A percentile compares a stretch with the other conserved stretches of the same genome.
phyloP scores from a whole-genome alignment of 2,888 invertebrate genomes.

The Seira musarum region DNA sequence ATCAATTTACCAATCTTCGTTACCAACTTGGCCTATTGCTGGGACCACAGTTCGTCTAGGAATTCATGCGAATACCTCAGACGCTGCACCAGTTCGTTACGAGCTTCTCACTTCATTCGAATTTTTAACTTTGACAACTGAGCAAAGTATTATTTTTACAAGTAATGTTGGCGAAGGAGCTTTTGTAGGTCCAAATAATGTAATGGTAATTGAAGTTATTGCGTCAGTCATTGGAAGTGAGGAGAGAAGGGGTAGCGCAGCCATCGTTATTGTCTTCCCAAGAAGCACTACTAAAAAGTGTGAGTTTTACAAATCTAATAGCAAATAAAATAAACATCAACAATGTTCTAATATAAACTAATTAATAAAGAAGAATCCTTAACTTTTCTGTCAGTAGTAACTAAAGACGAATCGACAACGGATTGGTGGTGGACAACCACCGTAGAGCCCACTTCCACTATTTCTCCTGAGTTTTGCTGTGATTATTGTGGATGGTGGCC shows the following conservation, averaged over 20 bases:
- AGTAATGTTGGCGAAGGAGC: constrained; percentile 28
- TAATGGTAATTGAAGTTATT: constrained; percentile 29
- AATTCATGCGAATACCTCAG: constrained; percentile 9
- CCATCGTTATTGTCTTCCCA: constrained; percentile 8
- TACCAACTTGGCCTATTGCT: constrained; percentile 18
- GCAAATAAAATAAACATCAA: not conserved
- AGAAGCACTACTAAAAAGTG: not conserved
- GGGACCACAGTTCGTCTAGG: constrained; percentile 25
- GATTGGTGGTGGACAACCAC: not conserved
- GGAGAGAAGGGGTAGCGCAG: not conserved
- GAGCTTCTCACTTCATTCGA: constrained; percentile 5
- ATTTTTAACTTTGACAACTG: constrained; percentile 15
- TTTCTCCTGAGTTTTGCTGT: no score
- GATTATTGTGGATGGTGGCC: not conserved
- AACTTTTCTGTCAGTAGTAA: no score
- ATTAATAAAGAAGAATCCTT: no score
- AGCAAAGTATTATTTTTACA: constrained; percentile 28
- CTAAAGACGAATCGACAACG: no score
- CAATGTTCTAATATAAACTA: constrained; percentile 13
- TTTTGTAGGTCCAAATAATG: constrained; percentile 35
- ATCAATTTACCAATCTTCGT: constrained; percentile 24
- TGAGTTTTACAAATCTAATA: not conserved
- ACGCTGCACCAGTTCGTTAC: not conserved
- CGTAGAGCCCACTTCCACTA: not conserved
- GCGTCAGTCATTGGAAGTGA: not conserved